Evolutionary conservation across 2,888 invertebrate genomes (phyloP), one percentile per base, ranked within the genome.

Genomic region (Dendrolimus houi): DNA sequence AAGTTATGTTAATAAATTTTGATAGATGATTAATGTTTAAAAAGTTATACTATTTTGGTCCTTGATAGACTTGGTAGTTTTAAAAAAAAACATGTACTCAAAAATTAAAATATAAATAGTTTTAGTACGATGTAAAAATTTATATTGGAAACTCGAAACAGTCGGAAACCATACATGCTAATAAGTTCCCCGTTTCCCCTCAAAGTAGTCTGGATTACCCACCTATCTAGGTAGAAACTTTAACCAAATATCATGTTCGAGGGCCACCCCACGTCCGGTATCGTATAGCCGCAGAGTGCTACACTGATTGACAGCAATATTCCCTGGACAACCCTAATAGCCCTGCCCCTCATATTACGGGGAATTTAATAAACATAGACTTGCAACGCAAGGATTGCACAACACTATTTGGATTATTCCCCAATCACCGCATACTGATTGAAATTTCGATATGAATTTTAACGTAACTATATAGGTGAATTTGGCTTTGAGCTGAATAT

Each of bases 301-400:
- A 71, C 66, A 70, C 72, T 81, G 86, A 85, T 83, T 83, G 86
- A 85, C 86, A 77, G 80, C 70, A 74, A 69, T 75, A 78, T 77
- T 81, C 83, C 83, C 81, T 75, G 72, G 75, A 74, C 80, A 79
- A 74, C 80, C 81, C 79, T 82, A 83, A 81, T 81, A 72, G 77
- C 76, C 74, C 70, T 74, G 66, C 76, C 77, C 81, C 82, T 76
- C 77, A 66, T 76, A 79, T 81, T 81, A 81, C 70, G 71, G 71
- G 70, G 76, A 79, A 85, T 85, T 85, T 81, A 85, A 85, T 85
- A 85, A 83, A 83, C 84, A 81, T 73, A 70, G 70, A 69, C 68
- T 71, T 61, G 68, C 68, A 74, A 71, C 68, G 69, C 71, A 74
- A 64, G 72, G 71, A 75, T 75, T 75, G 76, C 69, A 69, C 70